These are phyloP conservation scores for Agrenia bidenticulata DNA, from an alignment of 2,888 invertebrate species.

Conservation along the genomic window DNA sequence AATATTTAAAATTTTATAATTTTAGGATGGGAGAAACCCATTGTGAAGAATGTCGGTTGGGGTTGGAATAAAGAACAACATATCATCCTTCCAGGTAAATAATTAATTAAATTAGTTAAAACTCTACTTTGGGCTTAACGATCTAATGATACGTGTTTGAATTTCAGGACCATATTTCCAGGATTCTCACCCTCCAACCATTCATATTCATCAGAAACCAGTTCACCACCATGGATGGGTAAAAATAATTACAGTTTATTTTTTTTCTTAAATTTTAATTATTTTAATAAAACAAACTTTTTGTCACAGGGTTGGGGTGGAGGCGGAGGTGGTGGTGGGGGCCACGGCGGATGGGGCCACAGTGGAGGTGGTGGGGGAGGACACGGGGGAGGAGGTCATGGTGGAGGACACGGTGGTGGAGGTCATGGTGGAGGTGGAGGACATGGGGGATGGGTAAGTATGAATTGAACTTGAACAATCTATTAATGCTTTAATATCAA, in stretches of 20 bases:
- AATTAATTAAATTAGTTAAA: no score
- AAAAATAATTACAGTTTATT: no score
- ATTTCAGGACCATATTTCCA: constrained; percentile 20
- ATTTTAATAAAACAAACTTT: background rate
- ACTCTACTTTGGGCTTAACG: no score
- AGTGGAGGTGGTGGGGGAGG: constrained; percentile 24
- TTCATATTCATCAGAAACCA: constrained; percentile 3
- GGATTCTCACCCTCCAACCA: constrained; percentile 9
- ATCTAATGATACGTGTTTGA: background rate
- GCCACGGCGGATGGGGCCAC: constrained; percentile 30
- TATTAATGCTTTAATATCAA: constrained; percentile 16
- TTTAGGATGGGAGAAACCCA: constrained; percentile 3
- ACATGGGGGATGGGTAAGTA: constrained; percentile 17
- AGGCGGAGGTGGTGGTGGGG: constrained; percentile 28
- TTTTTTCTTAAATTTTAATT: no score
- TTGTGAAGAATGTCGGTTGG: constrained; percentile 9
- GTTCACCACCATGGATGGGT: background rate
- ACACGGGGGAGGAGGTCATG: constrained; percentile 27
- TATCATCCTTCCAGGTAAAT: constrained; percentile 18
- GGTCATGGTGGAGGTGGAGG: constrained; percentile 32
- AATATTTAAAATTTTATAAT: background rate
- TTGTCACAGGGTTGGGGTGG: background rate
- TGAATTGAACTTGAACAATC: background rate
- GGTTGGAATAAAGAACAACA: constrained; percentile 21
- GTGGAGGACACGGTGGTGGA: constrained; percentile 13